Evolutionary conservation across 2,113 vertebrate genomes (phyloP).

Genomic region (Coryphaenoides rupestris): DNA sequence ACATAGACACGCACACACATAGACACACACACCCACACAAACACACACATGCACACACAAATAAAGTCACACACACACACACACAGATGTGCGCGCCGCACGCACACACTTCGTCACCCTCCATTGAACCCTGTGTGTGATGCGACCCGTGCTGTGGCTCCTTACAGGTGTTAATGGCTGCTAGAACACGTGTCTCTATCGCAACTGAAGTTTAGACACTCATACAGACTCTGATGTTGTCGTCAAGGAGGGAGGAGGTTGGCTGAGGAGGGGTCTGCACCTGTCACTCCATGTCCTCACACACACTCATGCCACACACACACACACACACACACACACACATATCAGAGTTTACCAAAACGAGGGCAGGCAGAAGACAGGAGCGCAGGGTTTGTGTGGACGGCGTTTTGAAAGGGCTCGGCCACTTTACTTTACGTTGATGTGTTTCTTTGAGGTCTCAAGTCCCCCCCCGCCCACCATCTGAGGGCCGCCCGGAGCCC

Average conservation of each 20-base stretch:
- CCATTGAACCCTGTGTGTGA: slow-evolving; percentile 69
- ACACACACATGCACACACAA: too few relatives aligned
- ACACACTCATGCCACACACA: too few relatives aligned
- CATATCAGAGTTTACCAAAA: slow-evolving; percentile 88
- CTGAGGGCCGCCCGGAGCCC: slow-evolving; percentile 27
- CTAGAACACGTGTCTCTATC: slow-evolving; percentile 66
- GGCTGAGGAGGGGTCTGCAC: slow-evolving; percentile 69
- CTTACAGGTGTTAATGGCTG: slow-evolving; percentile 70
- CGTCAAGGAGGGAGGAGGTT: slow-evolving; percentile 34
- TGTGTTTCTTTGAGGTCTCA: slow-evolving; percentile 48
- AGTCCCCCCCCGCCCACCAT: neutral
- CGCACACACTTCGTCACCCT: slow-evolving; percentile 68
- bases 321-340: too few relatives aligned
- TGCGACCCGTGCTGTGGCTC: slow-evolving; percentile 58
- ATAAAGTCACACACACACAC: slow-evolving; percentile 10
- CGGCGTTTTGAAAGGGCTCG: slow-evolving; percentile 37
- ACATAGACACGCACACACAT: neutral
- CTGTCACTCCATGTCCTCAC: slow-evolving; percentile 87
- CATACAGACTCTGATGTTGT: slow-evolving; percentile 69
- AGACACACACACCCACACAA: neutral
- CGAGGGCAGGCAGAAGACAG: slow-evolving; percentile 79
- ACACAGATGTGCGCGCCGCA: too few relatives aligned
- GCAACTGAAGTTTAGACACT: slow-evolving; percentile 67
- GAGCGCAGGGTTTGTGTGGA: slow-evolving; percentile 54
- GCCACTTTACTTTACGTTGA: slow-evolving; percentile 24